Percentiles rank a stretch among this genome's conserved stretches.
These are phyloP conservation scores for Vanacampus margaritifer DNA, from an alignment of 2,113 vertebrate genomes.

Conservation along the genomic window DNA sequence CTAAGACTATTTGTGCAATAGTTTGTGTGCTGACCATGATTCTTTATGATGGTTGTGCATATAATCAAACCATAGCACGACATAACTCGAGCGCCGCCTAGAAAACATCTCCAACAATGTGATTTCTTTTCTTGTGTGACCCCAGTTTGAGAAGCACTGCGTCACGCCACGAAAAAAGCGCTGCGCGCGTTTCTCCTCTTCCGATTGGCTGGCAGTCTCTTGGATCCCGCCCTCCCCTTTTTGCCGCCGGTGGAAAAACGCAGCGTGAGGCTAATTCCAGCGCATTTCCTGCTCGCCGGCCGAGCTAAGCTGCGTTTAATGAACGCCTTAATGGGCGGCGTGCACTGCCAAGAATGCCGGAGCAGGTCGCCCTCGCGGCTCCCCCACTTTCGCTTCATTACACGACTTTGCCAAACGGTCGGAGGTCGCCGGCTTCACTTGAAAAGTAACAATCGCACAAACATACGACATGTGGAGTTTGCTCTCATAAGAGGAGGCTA, in stretches of 20 bases:
- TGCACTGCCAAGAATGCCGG: constrained; percentile 69
- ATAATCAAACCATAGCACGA: no score
- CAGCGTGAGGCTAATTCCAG: constrained; percentile 71
- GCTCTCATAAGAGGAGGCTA: background rate
- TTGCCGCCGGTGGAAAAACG: constrained; percentile 53
- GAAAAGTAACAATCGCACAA: background rate
- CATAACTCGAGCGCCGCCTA: no score
- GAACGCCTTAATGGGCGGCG: constrained; percentile 67
- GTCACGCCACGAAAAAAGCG: no score
- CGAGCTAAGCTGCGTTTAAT: constrained; percentile 78
- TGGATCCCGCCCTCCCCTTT: background rate
- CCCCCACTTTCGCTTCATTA: constrained; percentile 55
- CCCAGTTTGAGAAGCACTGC: no score
- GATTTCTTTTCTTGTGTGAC: no score
- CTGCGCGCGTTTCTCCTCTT: background rate
- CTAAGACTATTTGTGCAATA: no score
- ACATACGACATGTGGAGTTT: background rate
- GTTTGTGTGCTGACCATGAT: no score
- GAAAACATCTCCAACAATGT: no score
- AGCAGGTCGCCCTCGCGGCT: constrained; percentile 48
- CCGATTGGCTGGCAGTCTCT: background rate
- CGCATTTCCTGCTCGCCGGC: constrained; percentile 68
- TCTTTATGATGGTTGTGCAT: no score
- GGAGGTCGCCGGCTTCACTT: background rate
- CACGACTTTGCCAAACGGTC: constrained; percentile 24